Evolutionary conservation across 1,140 invertebrate genomes (phyloP).

Genomic region (Monochamus saltuarius): DNA sequence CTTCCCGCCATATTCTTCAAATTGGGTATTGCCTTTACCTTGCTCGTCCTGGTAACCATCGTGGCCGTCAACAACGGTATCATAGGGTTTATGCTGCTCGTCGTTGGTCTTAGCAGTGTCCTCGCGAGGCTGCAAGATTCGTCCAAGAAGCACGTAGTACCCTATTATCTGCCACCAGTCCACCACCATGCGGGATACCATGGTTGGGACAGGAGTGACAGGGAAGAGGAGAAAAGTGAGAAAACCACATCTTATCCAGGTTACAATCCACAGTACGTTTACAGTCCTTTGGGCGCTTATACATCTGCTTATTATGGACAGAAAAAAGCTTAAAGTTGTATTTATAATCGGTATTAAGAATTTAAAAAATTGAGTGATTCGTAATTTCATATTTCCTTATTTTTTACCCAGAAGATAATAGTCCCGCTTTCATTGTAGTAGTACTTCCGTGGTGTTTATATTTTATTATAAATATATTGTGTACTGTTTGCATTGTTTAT

Average conservation of each 20-base stretch:
- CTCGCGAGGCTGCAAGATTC: slow-evolving; percentile 44
- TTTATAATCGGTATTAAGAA: too few species aligned
- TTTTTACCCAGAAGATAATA: too few species aligned
- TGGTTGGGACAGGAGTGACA: slow-evolving; percentile 36
- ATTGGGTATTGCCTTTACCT: slow-evolving; percentile 48
- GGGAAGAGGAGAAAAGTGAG: neutral
- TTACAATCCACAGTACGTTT: neutral
- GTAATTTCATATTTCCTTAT: too few species aligned
- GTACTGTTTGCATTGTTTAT: too few species aligned
- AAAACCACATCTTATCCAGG: neutral
- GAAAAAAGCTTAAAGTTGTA: too few species aligned
- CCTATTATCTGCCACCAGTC: slow-evolving; percentile 23
- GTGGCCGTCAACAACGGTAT: slow-evolving; percentile 48
- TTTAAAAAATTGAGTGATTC: too few species aligned
- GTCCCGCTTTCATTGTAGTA: too few species aligned
- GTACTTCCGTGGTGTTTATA: too few species aligned
- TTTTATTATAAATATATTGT: too few species aligned
- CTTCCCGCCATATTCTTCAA: slow-evolving; percentile 51
- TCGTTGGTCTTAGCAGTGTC: slow-evolving; percentile 49
- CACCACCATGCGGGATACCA: slow-evolving; percentile 29
- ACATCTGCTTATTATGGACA: too few species aligned
- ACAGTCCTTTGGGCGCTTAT: neutral
- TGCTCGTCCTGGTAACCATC: slow-evolving; percentile 46
- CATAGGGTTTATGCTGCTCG: slow-evolving; percentile 48
- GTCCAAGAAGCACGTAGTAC: slow-evolving; percentile 28